Base-by-base conservation (phyloP, 1,140 invertebrate genomes). In the Mylabris phalerata region DNA sequence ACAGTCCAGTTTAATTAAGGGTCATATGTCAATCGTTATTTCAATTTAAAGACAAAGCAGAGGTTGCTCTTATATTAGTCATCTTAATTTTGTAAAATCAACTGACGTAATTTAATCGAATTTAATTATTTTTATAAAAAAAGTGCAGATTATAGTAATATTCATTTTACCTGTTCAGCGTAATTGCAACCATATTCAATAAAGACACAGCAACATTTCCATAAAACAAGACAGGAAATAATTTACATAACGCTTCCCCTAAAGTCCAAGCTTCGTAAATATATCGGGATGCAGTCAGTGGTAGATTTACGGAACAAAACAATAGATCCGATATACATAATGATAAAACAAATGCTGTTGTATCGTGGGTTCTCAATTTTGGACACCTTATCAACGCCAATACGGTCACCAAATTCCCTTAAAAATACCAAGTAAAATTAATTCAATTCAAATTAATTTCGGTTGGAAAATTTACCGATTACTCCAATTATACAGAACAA, bases 141-240 rank as follows among this genome's bases (percentile, higher is more conserved):
- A 42, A 10, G 41, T 9, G 9, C 9, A 42, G 9, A 11, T 42
- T 42, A 42, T 10, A 7, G 9, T 10, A 42, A 42, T 42, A 42
- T 40, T 6, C 10, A 42, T n/a, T 32, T 71, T 75, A 93, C 89
- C 91, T 85, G 75, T 93, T 93, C 48, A 93, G 78, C 11, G 92
- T 92, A 63, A 94, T 93, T 57, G 88, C 89, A 32, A 92, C 90
- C 86, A 94, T 93, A 67, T 89, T 92, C 44, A 93, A 79, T 25
- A 94, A 75, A 0, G 89, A 93, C 9, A 90, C 87, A 2, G 88
- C 90, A 9, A 93, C 89, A 70, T 93, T 93, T 51, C 89, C 90
- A 72, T 93, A 93, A 75, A 93, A 92, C 64, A 93, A 85, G 60
- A 93, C 85, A 0, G 91, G 90, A 75, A 93, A 94, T 68, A 93